phyloP scores from a whole-genome alignment of 2,113 vertebrate genomes.

The Megaceryle torquata region DNA sequence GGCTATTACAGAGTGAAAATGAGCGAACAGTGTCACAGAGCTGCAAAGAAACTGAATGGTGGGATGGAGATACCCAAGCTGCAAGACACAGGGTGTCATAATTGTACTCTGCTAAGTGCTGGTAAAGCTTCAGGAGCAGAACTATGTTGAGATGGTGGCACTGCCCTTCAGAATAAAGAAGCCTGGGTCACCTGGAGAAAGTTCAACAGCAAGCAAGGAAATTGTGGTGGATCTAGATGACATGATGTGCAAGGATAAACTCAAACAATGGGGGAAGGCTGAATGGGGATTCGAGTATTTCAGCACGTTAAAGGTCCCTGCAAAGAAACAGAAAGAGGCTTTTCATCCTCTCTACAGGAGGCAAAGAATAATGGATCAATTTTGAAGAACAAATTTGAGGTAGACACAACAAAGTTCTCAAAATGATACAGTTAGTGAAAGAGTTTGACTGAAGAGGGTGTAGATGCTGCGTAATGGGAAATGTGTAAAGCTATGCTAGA shows the following conservation, averaged over 20 bases:
- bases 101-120: neutral
- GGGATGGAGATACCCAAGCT: neutral
- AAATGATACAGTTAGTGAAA: neutral
- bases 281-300: neutral
- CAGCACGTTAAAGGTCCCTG: neutral
- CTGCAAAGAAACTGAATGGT: neutral
- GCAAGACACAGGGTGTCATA: neutral
- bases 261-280: neutral
- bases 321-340: neutral
- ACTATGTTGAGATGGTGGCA: neutral
- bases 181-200: neutral
- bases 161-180: neutral
- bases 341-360: neutral
- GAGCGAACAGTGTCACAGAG: neutral
- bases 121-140: neutral
- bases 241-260: neutral
- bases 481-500: neutral
- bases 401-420: neutral
- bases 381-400: neutral
- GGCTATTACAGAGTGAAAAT: neutral
- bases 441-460: constrained; percentile 24
- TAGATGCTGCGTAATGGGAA: neutral
- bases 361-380: neutral
- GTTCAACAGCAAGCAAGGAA: neutral
- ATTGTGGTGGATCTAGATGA: neutral